Evolutionary conservation across 2,888 invertebrate species (phyloP).

Genomic region (Netelia melanura): DNA sequence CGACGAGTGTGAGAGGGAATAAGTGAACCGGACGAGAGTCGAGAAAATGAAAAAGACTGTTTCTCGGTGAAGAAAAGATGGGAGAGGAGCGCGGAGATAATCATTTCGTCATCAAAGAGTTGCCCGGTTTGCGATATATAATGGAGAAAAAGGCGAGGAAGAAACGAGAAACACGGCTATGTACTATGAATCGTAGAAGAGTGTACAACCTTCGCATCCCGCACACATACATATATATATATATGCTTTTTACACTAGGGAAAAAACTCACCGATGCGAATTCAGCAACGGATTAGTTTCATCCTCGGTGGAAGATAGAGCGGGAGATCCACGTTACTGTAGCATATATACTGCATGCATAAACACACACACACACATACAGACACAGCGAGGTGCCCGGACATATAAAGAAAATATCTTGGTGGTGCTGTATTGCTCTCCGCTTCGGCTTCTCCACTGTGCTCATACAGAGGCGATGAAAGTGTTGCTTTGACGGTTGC

Average conservation of each 20-base stretch:
- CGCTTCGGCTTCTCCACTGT: constrained; percentile 29
- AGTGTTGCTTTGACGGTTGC: constrained; percentile 59
- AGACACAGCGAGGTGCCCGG: background rate
- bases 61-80: constrained; percentile 39
- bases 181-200: constrained; percentile 13
- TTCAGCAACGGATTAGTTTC: constrained; percentile 74
- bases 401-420: constrained; percentile 51
- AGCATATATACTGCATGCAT: background rate
- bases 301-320: constrained; percentile 61
- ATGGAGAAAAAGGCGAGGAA: constrained; percentile 27
- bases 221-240: background rate
- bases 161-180: constrained; percentile 24
- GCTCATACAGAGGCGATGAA: constrained; percentile 22
- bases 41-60: constrained; percentile 72
- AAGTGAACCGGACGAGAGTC: constrained; percentile 60
- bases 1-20: constrained; percentile 11
- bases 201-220: background rate
- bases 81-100: constrained; percentile 76
- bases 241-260: constrained; percentile 20
- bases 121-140: constrained; percentile 18
- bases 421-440: constrained; percentile 36
- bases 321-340: constrained; percentile 10
- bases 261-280: constrained; percentile 70
- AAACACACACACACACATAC: constrained; percentile 3
- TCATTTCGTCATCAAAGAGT: constrained; percentile 73